Evolutionary conservation across 2,888 invertebrate genomes (phyloP), one percentile per base, ranked within the genome.

Genomic region (Erebia palarica): DNA sequence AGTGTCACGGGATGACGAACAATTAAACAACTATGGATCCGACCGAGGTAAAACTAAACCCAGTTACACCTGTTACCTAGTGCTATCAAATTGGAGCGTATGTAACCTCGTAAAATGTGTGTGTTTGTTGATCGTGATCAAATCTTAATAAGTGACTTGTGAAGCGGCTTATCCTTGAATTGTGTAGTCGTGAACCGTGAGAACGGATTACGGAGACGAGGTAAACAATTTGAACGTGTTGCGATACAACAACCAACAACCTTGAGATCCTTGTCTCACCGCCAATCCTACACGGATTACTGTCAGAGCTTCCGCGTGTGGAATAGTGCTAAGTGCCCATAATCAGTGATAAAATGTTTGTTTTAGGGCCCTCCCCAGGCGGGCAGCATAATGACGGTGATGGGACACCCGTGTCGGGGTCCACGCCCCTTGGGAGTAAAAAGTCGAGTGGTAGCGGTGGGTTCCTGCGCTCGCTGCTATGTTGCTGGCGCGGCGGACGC

Each of bases 1-100:
- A 96, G 98, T 98, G 96, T 97, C 97, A 95, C 96, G 98, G 95
- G 98, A 98, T 96, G 98, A 98, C 96, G 98, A 98, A 94, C 97
- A 97, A 95, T 95, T 97, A 94, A 97, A 97, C 95, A 97, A 96
- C 95, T 96, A 96, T 95, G 95, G 96, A 94, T 95, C 96, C 95
- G 98, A 97, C 94, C 97, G 98, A 97, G 97, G 98, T 98, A 95
- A 95, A 92, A 87, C 89, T 84, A 86, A 89, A 89, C 87, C 84
- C 86, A 89, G 90, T 90, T 93, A 92, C 92, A 93, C 92, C 92
- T 92, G 92, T 92, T 92, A 91, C 89, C 90, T 85, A 90, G 87
- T 88, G 84, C 89, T 89, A 89, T 90, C 87, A 89, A 91, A 90
- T 89, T 92, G 86, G 88, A 92, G 88, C 90, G 91, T 91, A 90